A percentile compares a stretch with the other conserved stretches of the same genome.
These are phyloP conservation scores for Notechis scutatus DNA, from an alignment of 2,113 vertebrate species.

Conservation along the genomic window DNA sequence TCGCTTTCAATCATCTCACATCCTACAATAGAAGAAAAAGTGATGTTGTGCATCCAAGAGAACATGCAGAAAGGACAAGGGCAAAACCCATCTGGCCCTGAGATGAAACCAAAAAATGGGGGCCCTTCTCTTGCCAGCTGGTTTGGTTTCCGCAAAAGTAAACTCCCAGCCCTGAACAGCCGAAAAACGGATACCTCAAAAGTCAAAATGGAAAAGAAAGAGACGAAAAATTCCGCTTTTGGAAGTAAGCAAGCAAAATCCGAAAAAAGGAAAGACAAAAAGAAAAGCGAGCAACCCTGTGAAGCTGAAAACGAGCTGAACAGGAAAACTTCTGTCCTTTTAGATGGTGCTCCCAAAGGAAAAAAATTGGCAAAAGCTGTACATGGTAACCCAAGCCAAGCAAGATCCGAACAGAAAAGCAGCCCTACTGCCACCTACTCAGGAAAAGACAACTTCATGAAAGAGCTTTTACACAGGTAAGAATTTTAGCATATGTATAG, in stretches of 20 bases:
- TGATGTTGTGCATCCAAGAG: slow-evolving; percentile 92
- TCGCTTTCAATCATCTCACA: slow-evolving; percentile 54
- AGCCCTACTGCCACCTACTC: slow-evolving; percentile 60
- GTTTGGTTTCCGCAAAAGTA: slow-evolving; percentile 88
- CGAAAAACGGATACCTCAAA: slow-evolving; percentile 79
- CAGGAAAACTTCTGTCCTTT: slow-evolving; percentile 57
- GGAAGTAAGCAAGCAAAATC: slow-evolving; percentile 78
- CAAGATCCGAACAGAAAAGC: slow-evolving; percentile 52
- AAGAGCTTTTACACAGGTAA: slow-evolving; percentile 87
- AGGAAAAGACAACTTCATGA: slow-evolving; percentile 81
- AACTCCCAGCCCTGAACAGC: slow-evolving; percentile 81
- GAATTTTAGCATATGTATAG: not conserved
- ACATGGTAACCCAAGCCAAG: slow-evolving; percentile 31
- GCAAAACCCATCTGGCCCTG: slow-evolving; percentile 72
- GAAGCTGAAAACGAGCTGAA: slow-evolving; percentile 69
- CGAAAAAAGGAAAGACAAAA: slow-evolving; percentile 86
- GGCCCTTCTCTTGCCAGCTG: slow-evolving; percentile 86
- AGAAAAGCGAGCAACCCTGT: slow-evolving; percentile 72
- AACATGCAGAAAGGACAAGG: slow-evolving; percentile 87
- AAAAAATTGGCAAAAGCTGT: slow-evolving; percentile 44
- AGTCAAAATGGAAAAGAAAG: slow-evolving; percentile 83
- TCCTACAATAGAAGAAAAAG: slow-evolving; percentile 89
- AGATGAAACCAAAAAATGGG: slow-evolving; percentile 75
- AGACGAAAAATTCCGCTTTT: slow-evolving; percentile 78
- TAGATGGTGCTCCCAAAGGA: slow-evolving; percentile 43